Evolutionary conservation across 2,797 vertebrate species (phyloP).

Genomic region (Yasuhikotakia modesta): DNA sequence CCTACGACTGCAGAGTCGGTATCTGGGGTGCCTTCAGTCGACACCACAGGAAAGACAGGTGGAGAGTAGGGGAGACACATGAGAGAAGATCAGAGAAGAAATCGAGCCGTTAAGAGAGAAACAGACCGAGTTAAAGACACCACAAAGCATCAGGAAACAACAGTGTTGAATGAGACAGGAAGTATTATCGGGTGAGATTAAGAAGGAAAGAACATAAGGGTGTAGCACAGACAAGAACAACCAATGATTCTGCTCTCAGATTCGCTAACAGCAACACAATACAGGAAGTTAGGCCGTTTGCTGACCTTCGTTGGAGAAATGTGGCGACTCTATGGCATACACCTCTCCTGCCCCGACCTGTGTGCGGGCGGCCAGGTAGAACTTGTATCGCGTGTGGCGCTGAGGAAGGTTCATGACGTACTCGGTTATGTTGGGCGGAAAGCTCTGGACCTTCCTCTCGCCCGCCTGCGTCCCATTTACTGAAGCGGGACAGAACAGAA

Average conservation of each 20-base stretch:
- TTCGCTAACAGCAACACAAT: constrained; percentile 9
- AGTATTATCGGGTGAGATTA: constrained; percentile 37
- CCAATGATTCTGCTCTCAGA: constrained; percentile 50
- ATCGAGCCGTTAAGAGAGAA: constrained; percentile 59
- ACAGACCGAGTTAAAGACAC: constrained; percentile 47
- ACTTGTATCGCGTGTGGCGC: constrained; percentile 85
- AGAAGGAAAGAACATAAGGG: constrained; percentile 43
- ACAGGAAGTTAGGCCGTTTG: not conserved
- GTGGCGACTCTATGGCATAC: constrained; percentile 81
- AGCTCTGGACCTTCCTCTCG: constrained; percentile 75
- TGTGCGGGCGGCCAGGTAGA: constrained; percentile 86
- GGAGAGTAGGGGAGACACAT: constrained; percentile 74
- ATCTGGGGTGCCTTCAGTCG: constrained; percentile 88
- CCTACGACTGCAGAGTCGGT: constrained; percentile 83
- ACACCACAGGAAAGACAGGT: constrained; percentile 71
- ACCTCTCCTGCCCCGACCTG: constrained; percentile 86
- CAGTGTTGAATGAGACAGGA: constrained; percentile 37
- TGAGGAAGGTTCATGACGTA: constrained; percentile 82
- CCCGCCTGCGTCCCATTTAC: constrained; percentile 86
- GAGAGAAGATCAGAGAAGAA: constrained; percentile 70
- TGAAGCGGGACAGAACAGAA: constrained; percentile 56
- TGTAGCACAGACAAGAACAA: constrained; percentile 47
- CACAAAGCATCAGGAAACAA: constrained; percentile 40
- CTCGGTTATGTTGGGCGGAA: constrained; percentile 85
- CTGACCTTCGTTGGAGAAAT: constrained; percentile 90